Evolutionary conservation across 2,797 vertebrate genomes (phyloP).

Genomic region (Epinephelus coioides): DNA sequence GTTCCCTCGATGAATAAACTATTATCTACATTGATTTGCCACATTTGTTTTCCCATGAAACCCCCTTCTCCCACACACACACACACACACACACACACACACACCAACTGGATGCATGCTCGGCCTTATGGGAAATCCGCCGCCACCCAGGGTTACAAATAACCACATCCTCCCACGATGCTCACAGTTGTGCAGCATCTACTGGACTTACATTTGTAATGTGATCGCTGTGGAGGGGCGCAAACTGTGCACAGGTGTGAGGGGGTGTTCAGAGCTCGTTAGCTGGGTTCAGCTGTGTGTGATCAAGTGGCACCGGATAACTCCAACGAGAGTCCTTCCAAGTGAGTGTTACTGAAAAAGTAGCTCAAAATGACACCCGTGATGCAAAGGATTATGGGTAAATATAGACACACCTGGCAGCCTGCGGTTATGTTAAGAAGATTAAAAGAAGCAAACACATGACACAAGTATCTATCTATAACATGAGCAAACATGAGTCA

Average conservation of each 20-base stretch:
- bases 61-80: conserved; percentile 13
- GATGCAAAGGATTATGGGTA: neutral
- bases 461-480: neutral
- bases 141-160: conserved; percentile 39
- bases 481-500: no score
- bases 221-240: conserved; percentile 34
- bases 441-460: neutral
- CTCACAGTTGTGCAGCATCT: conserved; percentile 53
- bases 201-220: conserved; percentile 8
- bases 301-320: neutral
- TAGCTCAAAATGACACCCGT: neutral
- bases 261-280: neutral
- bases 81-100: neutral
- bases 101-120: conserved; percentile 55
- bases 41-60: conserved; percentile 71
- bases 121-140: conserved; percentile 67
- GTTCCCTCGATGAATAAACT: conserved; percentile 28
- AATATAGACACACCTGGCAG: neutral
- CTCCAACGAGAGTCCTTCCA: neutral
- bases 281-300: conserved; percentile 25
- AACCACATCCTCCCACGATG: conserved; percentile 57
- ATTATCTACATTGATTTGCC: conserved; percentile 52
- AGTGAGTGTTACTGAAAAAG: neutral
- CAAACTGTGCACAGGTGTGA: conserved; percentile 52
- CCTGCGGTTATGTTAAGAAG: neutral